Evolutionary conservation across 2,888 invertebrate species (phyloP).

Genomic region (Monopis laevigella): DNA sequence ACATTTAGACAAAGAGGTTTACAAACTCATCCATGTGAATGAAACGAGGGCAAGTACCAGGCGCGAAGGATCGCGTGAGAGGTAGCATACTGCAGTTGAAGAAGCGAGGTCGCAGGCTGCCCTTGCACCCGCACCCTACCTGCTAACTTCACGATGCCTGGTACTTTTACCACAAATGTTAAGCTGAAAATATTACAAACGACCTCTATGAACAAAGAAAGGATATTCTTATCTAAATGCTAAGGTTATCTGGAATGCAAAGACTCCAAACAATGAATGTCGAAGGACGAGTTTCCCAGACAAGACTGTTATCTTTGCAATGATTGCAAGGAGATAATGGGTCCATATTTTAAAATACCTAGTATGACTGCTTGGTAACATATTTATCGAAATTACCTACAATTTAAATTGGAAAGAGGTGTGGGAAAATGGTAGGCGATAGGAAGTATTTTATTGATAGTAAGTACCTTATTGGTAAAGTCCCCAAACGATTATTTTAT

Average conservation of each 20-base stretch:
- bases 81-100: background rate
- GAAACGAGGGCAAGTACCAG: conserved; percentile 8
- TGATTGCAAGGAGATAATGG: too few species aligned
- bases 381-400: too few species aligned
- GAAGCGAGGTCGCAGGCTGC: conserved; percentile 1
- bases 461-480: too few species aligned
- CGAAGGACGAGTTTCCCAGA: background rate
- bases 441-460: too few species aligned
- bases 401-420: too few species aligned
- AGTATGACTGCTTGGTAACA: too few species aligned
- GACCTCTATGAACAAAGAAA: conserved; percentile 10
- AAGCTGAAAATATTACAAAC: conserved; percentile 1
- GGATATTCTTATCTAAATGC: conserved; percentile 3
- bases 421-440: too few species aligned
- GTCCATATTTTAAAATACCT: too few species aligned
- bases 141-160: background rate
- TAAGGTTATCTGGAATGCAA: conserved; percentile 9
- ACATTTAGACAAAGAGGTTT: background rate
- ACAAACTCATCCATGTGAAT: background rate
- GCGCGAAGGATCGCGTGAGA: conserved; percentile 9
- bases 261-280: conserved; percentile 1
- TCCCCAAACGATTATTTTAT: too few species aligned
- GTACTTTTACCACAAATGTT: background rate
- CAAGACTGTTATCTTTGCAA: conserved; percentile 1
- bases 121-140: conserved; percentile 2